Base-by-base conservation (phyloP, 2,113 vertebrate genomes). In the Chlorodrepanis virens region DNA sequence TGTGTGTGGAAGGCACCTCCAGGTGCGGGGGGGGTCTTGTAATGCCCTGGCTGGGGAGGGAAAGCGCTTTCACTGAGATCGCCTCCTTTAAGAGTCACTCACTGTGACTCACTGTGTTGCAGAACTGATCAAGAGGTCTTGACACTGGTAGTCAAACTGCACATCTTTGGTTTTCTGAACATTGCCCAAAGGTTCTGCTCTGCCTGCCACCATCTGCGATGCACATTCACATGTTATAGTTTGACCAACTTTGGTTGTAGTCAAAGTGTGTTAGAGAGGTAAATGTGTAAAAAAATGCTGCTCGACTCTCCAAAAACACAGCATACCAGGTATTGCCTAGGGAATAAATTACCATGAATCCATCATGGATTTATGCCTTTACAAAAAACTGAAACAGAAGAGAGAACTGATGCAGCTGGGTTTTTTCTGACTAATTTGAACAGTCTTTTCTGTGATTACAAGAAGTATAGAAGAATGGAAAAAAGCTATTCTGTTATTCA, bases 81-180 rank as follows among this genome's bases (percentile, higher is more conserved):
- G 0, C 23, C 45, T 45, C 3, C 64, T 70, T n/a, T 50, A 31
- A 47, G 60, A 37, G 52, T 54, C 28, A 7, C 15, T 31, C 0
- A 1, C 31, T 0, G 0, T 16, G 6, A 42, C 40, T 42, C 40
- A 42, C 5, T 6, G 9, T 28, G 14, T 19, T 81, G 33, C 27
- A 75, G 52, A 57, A 14, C 29, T 64, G 21, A 9, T 17, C 3
- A 14, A 8, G 35, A 64, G 37, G 14, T 67, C 57, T 61, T 50
- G 17, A 21, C 57, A n/a, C 47, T 71, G 35, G 15, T 59, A 14
- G 29, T 68, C 11, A 47, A 59, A 64, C 35, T n/a, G 31, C 82
- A 27, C 0, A 0, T 5, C 4, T 76, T 33, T 33, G 33, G 10
- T n/a, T 57, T 57, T 40, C 0, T 74, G 0, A 4, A 1, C 14